phyloP scores from a whole-genome alignment of 2,113 vertebrate genomes.

The Tyrannus savana region DNA sequence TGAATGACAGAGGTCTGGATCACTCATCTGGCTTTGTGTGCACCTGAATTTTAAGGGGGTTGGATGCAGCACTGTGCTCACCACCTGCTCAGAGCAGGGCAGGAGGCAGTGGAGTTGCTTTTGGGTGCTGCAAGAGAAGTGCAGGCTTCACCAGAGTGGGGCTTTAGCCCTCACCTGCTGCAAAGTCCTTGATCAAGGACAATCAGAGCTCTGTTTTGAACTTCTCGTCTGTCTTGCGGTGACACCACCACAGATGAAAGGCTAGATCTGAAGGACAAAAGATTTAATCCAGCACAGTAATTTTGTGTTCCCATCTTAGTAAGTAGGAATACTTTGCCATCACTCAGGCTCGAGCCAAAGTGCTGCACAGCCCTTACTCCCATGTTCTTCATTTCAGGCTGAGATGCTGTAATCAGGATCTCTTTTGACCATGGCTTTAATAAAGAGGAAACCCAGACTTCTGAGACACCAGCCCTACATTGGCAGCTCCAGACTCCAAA shows the following conservation, averaged over 20 bases:
- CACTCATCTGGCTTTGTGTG: neutral
- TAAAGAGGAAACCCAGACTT: neutral
- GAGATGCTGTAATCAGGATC: neutral
- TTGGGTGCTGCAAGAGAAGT: neutral
- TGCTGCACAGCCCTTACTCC: neutral
- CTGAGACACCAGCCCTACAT: neutral
- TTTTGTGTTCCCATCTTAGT: neutral
- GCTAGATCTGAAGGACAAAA: neutral
- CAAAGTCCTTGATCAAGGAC: conserved; percentile 53
- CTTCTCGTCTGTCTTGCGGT: neutral
- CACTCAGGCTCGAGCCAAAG: neutral
- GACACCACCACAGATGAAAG: neutral
- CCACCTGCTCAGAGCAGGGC: neutral
- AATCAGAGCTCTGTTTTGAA: neutral
- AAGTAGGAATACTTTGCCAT: neutral
- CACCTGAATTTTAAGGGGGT: conserved; percentile 1
- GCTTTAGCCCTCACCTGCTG: conserved; percentile 38
- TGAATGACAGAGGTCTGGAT: neutral
- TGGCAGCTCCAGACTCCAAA: neutral
- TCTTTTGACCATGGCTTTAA: conserved; percentile 2
- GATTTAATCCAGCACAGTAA: neutral
- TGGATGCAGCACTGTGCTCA: neutral
- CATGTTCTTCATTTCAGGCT: neutral
- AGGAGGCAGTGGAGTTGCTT: neutral
- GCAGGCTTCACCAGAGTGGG: neutral